Conservation (phyloP, 2,888 invertebrate genomes). For the Tolmerus cingulatus region DNA sequence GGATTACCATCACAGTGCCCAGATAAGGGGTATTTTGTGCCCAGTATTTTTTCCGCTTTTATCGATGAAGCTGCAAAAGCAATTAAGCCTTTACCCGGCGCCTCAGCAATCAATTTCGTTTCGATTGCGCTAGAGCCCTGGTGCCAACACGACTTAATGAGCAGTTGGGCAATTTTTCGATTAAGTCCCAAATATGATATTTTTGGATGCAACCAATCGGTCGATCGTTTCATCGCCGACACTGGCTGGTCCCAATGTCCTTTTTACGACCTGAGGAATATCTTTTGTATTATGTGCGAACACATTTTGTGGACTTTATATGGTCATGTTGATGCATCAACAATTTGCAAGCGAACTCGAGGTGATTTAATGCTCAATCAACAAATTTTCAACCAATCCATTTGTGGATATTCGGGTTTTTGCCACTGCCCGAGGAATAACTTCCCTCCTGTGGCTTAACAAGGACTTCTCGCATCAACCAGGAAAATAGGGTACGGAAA, state of each 20-base stretch:
- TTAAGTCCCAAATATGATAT: background rate
- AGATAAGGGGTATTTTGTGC: background rate
- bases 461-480: background rate
- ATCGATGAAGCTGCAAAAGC: background rate
- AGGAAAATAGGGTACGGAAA: background rate
- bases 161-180: background rate
- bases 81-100: background rate
- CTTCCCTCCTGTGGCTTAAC: background rate
- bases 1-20: background rate
- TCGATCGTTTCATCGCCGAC: background rate
- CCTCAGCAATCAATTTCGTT: background rate
- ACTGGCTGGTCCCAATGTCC: background rate
- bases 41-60: background rate
- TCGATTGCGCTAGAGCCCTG: background rate
- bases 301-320: background rate
- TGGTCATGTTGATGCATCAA: background rate
- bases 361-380: background rate
- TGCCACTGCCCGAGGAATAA: background rate
- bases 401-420: background rate
- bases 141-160: background rate
- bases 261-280: background rate
- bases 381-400: background rate
- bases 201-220: background rate
- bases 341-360: background rate
- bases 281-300: background rate